Base-by-base conservation (phyloP, 2,888 invertebrate genomes). In the Hirtodrosophila duncani region DNA sequence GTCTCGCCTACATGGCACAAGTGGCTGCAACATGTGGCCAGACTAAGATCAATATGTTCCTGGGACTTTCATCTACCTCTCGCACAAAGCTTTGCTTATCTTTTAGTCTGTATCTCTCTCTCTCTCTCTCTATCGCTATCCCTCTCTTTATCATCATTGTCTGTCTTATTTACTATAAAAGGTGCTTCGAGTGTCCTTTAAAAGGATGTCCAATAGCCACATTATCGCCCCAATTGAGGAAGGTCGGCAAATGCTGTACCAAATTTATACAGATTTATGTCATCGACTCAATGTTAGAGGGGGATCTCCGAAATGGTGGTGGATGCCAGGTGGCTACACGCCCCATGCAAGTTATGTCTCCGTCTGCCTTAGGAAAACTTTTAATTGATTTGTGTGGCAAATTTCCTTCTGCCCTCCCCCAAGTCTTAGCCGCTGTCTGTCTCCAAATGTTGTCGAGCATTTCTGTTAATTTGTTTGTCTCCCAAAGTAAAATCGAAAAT, bases 81-180 rank as follows among this genome's bases (percentile, higher is more conserved):
- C 45, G 63, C 58, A 63, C 58, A 65, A 57, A 52, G n/a, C n/a
- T 17, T 9, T 58, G 56, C 56, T 56, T 33, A 31, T 14, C 24
- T 14, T 2, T 18, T 29, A 20, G 9, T n/a, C n/a, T n/a, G n/a
- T n/a, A n/a, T n/a, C n/a, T n/a, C n/a, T n/a, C n/a, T n/a, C n/a
- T n/a, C n/a, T n/a, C n/a, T n/a, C n/a, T n/a, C n/a, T n/a, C n/a
- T n/a, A n/a, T n/a, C n/a, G n/a, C n/a, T n/a, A n/a, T 18, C 1
- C 1, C 10, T 3, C 20, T 34, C 37, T 27, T 30, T 9, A n/a
- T n/a, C n/a, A n/a, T n/a, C n/a, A n/a, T 9, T 9, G 31, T 20
- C 41, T 39, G 23, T 17, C 41, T 36, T n/a, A n/a, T n/a, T n/a
- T 67, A 45, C 65, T 63, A 65, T 67, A 65, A 63, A 50, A 6